Evolutionary conservation across 2,113 vertebrate species (phyloP).

Genomic region (Misgurnus mizolepis): DNA sequence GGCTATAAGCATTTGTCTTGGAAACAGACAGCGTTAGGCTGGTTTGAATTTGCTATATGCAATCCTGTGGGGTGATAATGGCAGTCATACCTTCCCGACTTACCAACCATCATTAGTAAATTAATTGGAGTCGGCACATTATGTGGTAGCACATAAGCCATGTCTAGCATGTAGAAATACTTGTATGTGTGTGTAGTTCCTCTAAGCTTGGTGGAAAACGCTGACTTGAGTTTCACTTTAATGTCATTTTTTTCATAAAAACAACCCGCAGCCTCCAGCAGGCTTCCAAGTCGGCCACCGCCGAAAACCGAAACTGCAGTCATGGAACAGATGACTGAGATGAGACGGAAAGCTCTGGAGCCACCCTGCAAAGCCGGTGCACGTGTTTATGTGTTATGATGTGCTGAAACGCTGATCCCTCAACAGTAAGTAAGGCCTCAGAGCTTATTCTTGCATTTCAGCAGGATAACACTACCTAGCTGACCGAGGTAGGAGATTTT

Average conservation of each 20-base stretch:
- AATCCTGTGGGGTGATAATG: constrained; percentile 39
- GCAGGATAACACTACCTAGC: background rate
- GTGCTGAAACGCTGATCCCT: too few species aligned
- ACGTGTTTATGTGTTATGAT: background rate
- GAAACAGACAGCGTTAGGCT: constrained; percentile 42
- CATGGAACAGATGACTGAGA: constrained; percentile 65
- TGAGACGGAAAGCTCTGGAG: constrained; percentile 52
- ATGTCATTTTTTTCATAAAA: constrained; percentile 67
- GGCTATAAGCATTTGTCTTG: constrained; percentile 40
- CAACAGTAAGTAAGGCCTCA: too few species aligned
- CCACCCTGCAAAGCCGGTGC: constrained; percentile 43
- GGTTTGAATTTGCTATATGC: constrained; percentile 1
- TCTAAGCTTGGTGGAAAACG: constrained; percentile 70
- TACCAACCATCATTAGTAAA: constrained; percentile 41
- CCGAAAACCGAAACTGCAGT: constrained; percentile 43
- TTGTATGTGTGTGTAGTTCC: constrained; percentile 50
- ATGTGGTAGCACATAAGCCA: constrained; percentile 26
- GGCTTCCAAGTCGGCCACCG: constrained; percentile 61
- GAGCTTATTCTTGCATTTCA: too few species aligned
- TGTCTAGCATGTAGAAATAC: constrained; percentile 38
- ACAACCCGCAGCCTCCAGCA: constrained; percentile 76
- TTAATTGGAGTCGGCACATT: constrained; percentile 37
- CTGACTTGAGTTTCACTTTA: constrained; percentile 69
- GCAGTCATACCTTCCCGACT: constrained; percentile 20
- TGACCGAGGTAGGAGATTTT: background rate